Evolutionary conservation across 2,888 invertebrate genomes (phyloP).

Genomic region (Balanococcus diminutus): DNA sequence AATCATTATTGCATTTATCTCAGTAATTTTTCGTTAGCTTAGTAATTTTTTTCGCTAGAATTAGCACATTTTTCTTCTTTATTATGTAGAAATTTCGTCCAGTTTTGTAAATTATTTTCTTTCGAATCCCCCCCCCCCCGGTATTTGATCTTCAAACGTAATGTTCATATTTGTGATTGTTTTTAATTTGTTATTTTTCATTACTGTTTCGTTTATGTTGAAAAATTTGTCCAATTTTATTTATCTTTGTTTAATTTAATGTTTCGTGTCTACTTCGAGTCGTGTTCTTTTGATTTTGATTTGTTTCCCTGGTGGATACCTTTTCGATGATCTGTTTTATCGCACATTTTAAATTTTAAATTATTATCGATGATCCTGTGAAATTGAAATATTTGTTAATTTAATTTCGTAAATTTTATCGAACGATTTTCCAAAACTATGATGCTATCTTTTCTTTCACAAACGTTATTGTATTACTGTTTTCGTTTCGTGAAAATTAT

Average conservation of each 20-base stretch:
- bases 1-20: slow-evolving; percentile 26
- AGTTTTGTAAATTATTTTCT: not conserved
- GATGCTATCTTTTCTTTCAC: not conserved
- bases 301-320: not conserved
- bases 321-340: not conserved
- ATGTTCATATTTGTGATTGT: slow-evolving; percentile 7
- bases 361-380: too few relatives aligned
- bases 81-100: not conserved
- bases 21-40: not conserved
- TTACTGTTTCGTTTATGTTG: not conserved
- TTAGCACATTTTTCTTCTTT: not conserved
- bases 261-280: not conserved
- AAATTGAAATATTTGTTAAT: not conserved
- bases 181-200: slow-evolving; percentile 19
- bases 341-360: not conserved
- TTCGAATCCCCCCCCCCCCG: not conserved
- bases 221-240: not conserved
- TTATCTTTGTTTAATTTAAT: not conserved
- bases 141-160: not conserved
- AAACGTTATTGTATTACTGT: not conserved
- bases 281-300: not conserved
- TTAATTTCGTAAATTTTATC: not conserved
- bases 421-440: not conserved
- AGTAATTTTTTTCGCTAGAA: not conserved
- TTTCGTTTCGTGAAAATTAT: not conserved